Evolutionary conservation across 2,888 invertebrate genomes (phyloP), one percentile per base, ranked within the genome.

Genomic region (Pyralis farinalis): DNA sequence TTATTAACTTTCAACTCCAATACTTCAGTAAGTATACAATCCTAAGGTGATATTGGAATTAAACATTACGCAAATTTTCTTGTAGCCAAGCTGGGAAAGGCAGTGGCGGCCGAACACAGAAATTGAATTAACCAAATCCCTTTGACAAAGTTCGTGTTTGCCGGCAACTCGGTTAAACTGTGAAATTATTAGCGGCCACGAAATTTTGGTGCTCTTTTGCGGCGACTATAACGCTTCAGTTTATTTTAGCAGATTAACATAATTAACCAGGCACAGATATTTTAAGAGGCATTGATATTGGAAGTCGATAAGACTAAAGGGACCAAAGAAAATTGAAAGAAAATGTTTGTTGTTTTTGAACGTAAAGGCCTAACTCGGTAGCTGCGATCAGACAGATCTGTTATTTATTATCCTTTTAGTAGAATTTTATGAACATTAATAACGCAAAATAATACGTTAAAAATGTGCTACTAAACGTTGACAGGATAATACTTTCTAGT

Each of bases 41-140:
- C 64, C 65, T 62, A 62, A 73, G 71, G 64, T 70, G 72, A 58
- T 72, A 71, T 74, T 72, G 69, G 69, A 72, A 75, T 75, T 74
- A 73, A 78, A 73, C 71, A 75, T 73, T 71, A 72, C 64, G 65
- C 66, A 68, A 76, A 76, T 76, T 74, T 74, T 72, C 77, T 69
- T 64, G 62, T 57, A 68, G 64, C 63, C 66, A 62, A 67, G 64
- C 63, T 68, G 54, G 58, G 58, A 59, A 72, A 67, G 71, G 65
- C 70, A 71, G 70, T 62, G 67, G 70, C 63, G 67, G 63, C 56
- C 64, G 73, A 76, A 77, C 76, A 75, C 67, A 61, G 68, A 73
- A 77, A 79, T 76, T 76, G 70, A 79, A 79, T 79, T 78, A 79
- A 69, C 71, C 63, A 69, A 73, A 72, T 74, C 76, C 72, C 72